Percentiles rank a stretch among this genome's conserved stretches.
These are phyloP conservation scores for Perca flavescens DNA, from an alignment of 2,113 vertebrate species.

Conservation along the genomic window DNA sequence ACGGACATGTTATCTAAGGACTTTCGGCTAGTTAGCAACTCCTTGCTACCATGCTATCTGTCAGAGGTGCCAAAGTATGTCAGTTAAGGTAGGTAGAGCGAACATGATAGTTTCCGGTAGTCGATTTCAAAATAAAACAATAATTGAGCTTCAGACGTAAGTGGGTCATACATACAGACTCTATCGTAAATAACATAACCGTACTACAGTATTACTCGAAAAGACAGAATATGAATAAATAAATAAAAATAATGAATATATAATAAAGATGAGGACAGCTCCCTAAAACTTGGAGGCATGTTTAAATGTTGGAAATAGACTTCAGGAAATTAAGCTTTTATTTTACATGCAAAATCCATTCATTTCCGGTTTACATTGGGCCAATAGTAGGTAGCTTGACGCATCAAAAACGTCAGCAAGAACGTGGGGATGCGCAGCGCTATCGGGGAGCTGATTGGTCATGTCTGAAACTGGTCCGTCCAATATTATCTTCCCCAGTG, in stretches of 20 bases:
- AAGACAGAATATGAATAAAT: too few species aligned
- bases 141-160: too few species aligned
- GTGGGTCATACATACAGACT: too few species aligned
- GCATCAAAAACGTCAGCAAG: background rate
- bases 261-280: too few species aligned
- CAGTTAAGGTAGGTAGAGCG: rapidly evolving
- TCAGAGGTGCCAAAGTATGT: constrained; percentile 19
- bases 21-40: constrained; percentile 7
- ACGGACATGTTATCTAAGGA: constrained; percentile 43
- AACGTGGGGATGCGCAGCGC: too few species aligned
- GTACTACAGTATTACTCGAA: too few species aligned
- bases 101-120: background rate
- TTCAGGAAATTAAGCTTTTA: constrained; percentile 10
- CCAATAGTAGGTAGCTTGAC: background rate
- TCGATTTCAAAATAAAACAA: constrained; percentile 38
- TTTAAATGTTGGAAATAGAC: too few species aligned
- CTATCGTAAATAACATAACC: too few species aligned
- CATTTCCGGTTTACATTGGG: background rate
- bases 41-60: constrained; percentile 53
- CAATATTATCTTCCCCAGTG: constrained; percentile 68
- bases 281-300: too few species aligned
- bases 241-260: background rate
- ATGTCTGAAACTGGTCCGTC: constrained; percentile 55
- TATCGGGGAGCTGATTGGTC: background rate
- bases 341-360: background rate